Conservation (phyloP, 2,113 vertebrate genomes). For the Thymallus thymallus region DNA sequence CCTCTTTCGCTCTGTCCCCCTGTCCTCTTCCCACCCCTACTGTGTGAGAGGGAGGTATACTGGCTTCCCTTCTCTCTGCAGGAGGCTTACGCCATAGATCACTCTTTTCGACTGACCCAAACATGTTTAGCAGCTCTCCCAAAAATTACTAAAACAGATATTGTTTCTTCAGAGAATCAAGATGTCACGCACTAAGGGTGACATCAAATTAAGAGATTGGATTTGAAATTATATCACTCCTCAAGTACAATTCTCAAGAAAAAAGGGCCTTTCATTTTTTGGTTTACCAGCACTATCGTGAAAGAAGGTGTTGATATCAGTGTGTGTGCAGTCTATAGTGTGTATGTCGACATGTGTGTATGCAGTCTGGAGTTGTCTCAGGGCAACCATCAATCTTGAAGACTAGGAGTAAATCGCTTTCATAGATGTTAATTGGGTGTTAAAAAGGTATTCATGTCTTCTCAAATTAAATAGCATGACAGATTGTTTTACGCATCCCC, state of each 20-base stretch:
- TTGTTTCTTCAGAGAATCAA: not conserved
- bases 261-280: not conserved
- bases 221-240: not conserved
- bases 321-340: not conserved
- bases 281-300: not conserved
- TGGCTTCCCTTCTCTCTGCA: not conserved
- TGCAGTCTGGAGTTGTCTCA: too few relatives aligned
- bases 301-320: not conserved
- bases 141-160: not conserved
- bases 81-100: not conserved
- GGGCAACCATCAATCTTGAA: not conserved
- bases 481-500: slow-evolving; percentile 1
- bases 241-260: not conserved
- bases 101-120: not conserved
- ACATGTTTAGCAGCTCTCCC: not conserved
- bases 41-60: not conserved
- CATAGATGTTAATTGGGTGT: slow-evolving; percentile 34
- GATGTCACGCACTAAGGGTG: not conserved
- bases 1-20: slow-evolving; percentile 1
- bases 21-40: not conserved
- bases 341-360: not conserved
- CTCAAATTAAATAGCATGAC: slow-evolving; percentile 11
- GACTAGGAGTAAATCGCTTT: slow-evolving; percentile 22
- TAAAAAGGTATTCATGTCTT: slow-evolving; percentile 16
- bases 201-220: too few relatives aligned